These are phyloP conservation scores for Brienomyrus brachyistius DNA, from an alignment of 2,113 vertebrate species.

Conservation along the genomic window DNA sequence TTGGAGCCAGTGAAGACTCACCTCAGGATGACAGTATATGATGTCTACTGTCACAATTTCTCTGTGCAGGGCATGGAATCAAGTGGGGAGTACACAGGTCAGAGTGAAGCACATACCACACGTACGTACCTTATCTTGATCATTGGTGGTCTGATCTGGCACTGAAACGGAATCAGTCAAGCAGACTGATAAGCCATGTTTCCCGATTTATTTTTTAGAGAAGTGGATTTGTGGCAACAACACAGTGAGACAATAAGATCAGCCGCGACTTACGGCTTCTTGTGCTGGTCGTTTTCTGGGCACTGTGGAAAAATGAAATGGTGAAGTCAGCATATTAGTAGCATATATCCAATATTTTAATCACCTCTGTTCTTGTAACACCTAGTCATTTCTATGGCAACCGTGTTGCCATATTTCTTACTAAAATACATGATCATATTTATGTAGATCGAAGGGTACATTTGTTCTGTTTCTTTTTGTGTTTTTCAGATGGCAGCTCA, in stretches of 20 bases:
- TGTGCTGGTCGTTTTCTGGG: neutral
- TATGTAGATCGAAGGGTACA: neutral
- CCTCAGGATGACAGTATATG: too few species aligned
- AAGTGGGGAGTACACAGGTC: too few species aligned
- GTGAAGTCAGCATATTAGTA: neutral
- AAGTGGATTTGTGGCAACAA: neutral
- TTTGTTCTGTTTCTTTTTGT: neutral
- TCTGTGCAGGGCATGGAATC: too few species aligned
- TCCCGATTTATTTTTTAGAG: neutral
- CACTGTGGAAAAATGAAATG: neutral
- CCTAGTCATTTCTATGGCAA: neutral
- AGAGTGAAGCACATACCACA: neutral
- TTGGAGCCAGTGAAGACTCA: too few species aligned
- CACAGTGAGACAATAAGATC: neutral
- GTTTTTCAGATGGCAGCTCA: too few species aligned
- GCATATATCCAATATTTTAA: neutral
- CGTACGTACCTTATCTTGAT: neutral
- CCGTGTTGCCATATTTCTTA: neutral
- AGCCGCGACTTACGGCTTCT: neutral
- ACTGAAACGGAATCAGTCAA: neutral
- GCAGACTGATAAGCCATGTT: neutral
- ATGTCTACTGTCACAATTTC: too few species aligned
- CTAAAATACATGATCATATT: neutral
- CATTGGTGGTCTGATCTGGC: neutral
- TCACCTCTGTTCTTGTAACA: neutral